Percentiles rank a stretch among this genome's conserved stretches.
Evolutionary conservation across 2,113 vertebrate genomes (phyloP).

Genomic region (Hydrochoerus hydrochaeris): DNA sequence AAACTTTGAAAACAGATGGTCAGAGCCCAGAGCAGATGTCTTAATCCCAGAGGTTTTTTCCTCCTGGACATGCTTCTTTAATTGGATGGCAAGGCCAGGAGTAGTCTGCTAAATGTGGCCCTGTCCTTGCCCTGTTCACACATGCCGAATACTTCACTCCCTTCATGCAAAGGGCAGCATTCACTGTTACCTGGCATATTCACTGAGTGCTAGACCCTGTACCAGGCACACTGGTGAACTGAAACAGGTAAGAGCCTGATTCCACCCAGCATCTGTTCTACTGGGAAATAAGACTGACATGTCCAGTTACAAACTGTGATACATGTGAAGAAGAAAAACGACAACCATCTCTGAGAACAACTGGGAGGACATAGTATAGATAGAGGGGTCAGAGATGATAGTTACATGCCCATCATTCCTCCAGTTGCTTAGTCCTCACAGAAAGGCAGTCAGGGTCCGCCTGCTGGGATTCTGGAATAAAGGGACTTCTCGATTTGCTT

Average conservation of each 20-base stretch:
- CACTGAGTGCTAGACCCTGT: background rate
- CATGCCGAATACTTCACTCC: background rate
- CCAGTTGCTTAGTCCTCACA: background rate
- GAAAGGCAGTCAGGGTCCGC: background rate
- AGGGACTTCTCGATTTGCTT: background rate
- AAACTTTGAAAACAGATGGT: background rate
- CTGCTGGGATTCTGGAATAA: background rate
- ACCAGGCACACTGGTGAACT: background rate
- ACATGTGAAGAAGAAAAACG: background rate
- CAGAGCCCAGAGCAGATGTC: background rate
- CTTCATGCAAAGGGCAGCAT: background rate
- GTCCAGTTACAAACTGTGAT: background rate
- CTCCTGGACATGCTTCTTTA: background rate
- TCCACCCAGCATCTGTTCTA: background rate
- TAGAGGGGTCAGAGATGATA: background rate
- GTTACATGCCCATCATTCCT: background rate
- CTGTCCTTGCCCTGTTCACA: background rate
- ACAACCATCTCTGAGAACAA: background rate
- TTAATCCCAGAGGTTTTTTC: background rate
- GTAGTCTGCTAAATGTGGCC: background rate
- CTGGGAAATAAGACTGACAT: background rate
- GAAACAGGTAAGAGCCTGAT: background rate
- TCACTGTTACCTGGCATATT: background rate
- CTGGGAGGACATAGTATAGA: background rate
- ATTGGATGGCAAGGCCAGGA: background rate